A percentile compares a stretch with the other conserved stretches of the same genome.
Conservation (phyloP, 2,113 vertebrate species). For the Erpornis zantholeuca region DNA sequence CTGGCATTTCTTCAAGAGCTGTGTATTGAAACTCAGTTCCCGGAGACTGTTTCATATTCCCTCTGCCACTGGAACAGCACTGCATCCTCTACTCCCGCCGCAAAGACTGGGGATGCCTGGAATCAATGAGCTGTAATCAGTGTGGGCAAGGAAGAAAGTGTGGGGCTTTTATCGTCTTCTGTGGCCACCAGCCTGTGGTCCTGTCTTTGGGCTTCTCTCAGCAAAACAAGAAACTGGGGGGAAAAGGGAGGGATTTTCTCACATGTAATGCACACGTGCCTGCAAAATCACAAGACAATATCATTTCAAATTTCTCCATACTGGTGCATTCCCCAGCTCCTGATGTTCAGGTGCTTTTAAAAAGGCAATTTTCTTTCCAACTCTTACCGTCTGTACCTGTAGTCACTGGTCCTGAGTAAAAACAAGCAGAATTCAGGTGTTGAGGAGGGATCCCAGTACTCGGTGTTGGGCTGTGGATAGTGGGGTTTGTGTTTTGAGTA, state of each 20-base stretch:
- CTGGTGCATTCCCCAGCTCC: not conserved
- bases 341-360: not conserved
- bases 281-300: not conserved
- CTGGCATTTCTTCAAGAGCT: conserved; percentile 6
- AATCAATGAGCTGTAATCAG: not conserved
- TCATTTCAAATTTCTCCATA: not conserved
- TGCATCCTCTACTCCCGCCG: accelerated
- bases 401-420: not conserved
- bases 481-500: not conserved
- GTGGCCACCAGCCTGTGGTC: not conserved
- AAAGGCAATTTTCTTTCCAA: not conserved
- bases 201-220: not conserved
- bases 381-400: not conserved
- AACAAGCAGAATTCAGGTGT: not conserved
- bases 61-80: not conserved
- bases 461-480: not conserved
- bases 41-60: not conserved
- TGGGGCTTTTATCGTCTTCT: not conserved
- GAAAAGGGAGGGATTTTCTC: not conserved
- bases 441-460: not conserved
- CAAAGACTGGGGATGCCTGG: not conserved
- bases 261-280: not conserved
- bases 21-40: not conserved
- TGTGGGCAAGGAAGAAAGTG: not conserved
- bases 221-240: not conserved